Base-by-base conservation (phyloP, 2,888 invertebrate species). In the Amphipoea lucens region DNA sequence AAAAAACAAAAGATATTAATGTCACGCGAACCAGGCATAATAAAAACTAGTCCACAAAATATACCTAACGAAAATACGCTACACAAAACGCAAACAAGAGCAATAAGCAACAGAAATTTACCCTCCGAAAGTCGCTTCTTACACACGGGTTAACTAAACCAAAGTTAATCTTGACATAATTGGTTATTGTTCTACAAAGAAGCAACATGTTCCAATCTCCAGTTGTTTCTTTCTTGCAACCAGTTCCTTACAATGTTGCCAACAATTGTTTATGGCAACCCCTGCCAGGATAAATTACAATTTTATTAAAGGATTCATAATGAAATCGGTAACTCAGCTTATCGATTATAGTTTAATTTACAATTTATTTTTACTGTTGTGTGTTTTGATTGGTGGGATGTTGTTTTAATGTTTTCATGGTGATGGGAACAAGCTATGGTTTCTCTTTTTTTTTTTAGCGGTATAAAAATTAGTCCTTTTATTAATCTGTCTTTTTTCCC, bases 161-260 rank as follows among this genome's bases (percentile, higher is more conserved):
- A 67, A 83, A 75, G 68, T 73, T 65, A 81, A 83, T 87, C 73
- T 80, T 65, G 66, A 62, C 76, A 74, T 87, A 85, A 88, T 89
- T 85, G 89, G 83, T 83, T 81, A 87, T 82, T 83, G 81, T 88
- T 85, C 74, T 74, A 78, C 85, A 76, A 79, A 83, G 76, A 72
- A 79, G 74, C 78, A 60, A 71, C 74, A 74, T 48, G 78, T 48
- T 74, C 74, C 89, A 77, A 80, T 81, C 71, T 70, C 17, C 20
- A 67, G 78, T 65, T 68, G 57, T 77, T 65, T 68, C 62, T 82
- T 62, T 67, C 29, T 40, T 42, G 12, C 40, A 75, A 87, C 78
- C 71, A 20, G 76, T 79, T 83, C 9, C 40, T 68, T 78, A 88
- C 86, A 74, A 85, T 81, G 79, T 89, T 76, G 75, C 68, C 23